Evolutionary conservation across 2,113 vertebrate genomes (phyloP).

Genomic region (Clinocottus analis): DNA sequence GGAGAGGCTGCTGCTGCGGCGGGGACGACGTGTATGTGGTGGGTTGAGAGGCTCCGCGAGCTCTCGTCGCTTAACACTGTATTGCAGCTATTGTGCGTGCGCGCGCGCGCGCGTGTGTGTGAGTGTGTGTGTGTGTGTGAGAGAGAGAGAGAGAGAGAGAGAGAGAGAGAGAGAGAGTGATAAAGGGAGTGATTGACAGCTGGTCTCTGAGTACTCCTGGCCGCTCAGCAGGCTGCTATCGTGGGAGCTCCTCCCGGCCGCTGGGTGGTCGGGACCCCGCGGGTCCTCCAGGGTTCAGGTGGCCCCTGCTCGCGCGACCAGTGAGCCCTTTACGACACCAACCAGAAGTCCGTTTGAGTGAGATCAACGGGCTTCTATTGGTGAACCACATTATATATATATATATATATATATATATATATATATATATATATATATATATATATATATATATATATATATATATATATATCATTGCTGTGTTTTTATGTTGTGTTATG

Average conservation of each 20-base stretch:
- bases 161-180: constrained; percentile 4
- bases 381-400: too few relatives aligned
- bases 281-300: constrained; percentile 8
- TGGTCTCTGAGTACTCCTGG: neutral
- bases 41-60: constrained; percentile 48
- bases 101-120: constrained; percentile 16
- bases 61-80: constrained; percentile 33
- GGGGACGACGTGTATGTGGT: constrained; percentile 43
- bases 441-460: too few relatives aligned
- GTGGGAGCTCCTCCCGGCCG: constrained; percentile 8
- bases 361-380: neutral
- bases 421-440: too few relatives aligned
- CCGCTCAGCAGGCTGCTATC: neutral
- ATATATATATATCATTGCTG: too few relatives aligned
- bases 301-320: constrained; percentile 1
- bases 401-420: too few relatives aligned
- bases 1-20: constrained; percentile 63
- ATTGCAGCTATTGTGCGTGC: constrained; percentile 47
- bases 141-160: constrained; percentile 1
- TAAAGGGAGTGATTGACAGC: constrained; percentile 61
- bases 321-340: neutral
- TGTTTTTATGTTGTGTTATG: too few relatives aligned
- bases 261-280: constrained; percentile 20
- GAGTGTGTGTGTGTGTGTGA: constrained; percentile 22
- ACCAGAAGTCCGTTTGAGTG: neutral